A percentile compares a stretch with the other conserved stretches of the same genome.
Conservation (phyloP, 2,888 invertebrate genomes). For the Nomada ruficornis region DNA sequence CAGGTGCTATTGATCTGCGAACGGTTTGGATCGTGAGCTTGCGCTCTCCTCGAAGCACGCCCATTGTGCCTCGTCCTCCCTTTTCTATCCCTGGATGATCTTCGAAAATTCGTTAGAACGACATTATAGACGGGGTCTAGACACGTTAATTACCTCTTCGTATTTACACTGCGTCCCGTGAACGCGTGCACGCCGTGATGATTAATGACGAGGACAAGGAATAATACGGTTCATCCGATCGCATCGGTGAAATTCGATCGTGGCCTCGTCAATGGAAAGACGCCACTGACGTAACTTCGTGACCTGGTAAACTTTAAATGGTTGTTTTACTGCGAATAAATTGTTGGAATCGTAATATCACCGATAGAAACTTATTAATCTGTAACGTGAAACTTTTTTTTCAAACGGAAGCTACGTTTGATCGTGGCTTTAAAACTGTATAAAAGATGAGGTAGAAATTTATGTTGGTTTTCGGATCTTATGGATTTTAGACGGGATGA, state of each 20-base stretch:
- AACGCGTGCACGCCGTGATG: constrained; percentile 21
- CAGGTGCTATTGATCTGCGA: constrained; percentile 50
- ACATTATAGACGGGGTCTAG: constrained; percentile 55
- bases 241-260: background rate
- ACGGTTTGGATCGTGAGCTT: constrained; percentile 55
- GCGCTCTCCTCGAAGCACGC: constrained; percentile 42
- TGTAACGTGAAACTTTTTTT: no score
- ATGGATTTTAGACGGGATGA: no score
- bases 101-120: constrained; percentile 60
- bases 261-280: no score
- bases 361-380: no score
- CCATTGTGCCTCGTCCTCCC: constrained; percentile 28
- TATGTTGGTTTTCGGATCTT: no score
- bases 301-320: background rate
- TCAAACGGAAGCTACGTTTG: no score
- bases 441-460: no score
- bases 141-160: constrained; percentile 54
- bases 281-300: background rate
- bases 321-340: no score
- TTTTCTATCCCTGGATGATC: constrained; percentile 35
- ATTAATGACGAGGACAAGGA: constrained; percentile 43
- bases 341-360: no score
- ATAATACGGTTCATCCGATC: constrained; percentile 25
- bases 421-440: no score
- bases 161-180: constrained; percentile 26